These are phyloP conservation scores for Microctonus brassicae DNA, from an alignment of 2,888 invertebrate species.

Conservation along the genomic window DNA sequence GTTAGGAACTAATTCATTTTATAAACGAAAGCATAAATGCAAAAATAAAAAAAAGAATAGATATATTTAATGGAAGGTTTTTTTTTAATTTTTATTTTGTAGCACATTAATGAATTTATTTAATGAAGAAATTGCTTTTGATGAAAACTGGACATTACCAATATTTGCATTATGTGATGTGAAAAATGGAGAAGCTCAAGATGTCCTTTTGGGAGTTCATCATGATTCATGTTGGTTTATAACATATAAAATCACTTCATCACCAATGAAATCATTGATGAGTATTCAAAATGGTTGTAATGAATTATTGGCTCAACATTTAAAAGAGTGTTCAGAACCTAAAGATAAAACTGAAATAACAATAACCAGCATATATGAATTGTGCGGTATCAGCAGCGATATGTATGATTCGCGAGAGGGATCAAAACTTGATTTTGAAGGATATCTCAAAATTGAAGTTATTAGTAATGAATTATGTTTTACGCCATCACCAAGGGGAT, in stretches of 20 bases:
- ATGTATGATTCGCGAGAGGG: conserved; percentile 45
- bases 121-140: conserved; percentile 37
- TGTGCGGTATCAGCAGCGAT: conserved; percentile 50
- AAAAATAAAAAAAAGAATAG: background rate
- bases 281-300: conserved; percentile 26
- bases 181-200: conserved; percentile 41
- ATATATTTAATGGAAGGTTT: background rate
- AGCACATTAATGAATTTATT: conserved; percentile 49
- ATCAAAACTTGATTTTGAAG: conserved; percentile 45
- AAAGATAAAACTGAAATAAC: conserved; percentile 43
- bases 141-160: conserved; percentile 40
- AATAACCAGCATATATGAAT: conserved; percentile 45
- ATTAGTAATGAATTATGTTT: conserved; percentile 46
- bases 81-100: conserved; percentile 21
- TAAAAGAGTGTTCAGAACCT: background rate
- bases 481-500: conserved; percentile 42
- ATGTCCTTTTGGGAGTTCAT: conserved; percentile 46
- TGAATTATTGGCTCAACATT: background rate
- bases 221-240: conserved; percentile 45
- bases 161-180: conserved; percentile 53
- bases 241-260: conserved; percentile 45
- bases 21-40: background rate
- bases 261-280: conserved; percentile 26
- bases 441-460: conserved; percentile 51
- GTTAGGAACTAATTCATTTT: conserved; percentile 36